These are phyloP conservation scores for Drosophila parthenogenetica DNA, from an alignment of 2,888 invertebrate species.

Conservation along the genomic window DNA sequence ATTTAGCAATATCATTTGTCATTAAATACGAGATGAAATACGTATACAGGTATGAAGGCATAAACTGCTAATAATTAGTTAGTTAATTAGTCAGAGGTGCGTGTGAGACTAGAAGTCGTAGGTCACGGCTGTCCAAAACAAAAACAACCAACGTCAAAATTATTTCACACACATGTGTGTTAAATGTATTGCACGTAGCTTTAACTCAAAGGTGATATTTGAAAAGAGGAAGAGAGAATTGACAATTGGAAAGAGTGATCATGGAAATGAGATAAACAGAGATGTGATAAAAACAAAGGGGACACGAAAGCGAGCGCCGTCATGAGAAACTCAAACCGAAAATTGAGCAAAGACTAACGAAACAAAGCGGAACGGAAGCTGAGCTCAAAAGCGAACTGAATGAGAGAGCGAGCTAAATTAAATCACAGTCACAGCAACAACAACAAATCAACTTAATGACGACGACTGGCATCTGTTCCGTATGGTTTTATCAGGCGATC, in stretches of 20 bases:
- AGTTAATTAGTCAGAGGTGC: slow-evolving; percentile 55
- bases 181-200: neutral
- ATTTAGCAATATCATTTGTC: neutral
- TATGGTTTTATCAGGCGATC: slow-evolving; percentile 31
- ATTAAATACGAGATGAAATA: neutral
- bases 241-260: slow-evolving; percentile 27
- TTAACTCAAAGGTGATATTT: slow-evolving; percentile 26
- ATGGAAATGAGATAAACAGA: slow-evolving; percentile 47
- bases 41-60: neutral
- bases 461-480: slow-evolving; percentile 44
- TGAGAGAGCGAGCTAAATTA: slow-evolving; percentile 56
- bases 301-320: slow-evolving; percentile 19
- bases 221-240: slow-evolving; percentile 12
- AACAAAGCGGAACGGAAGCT: slow-evolving; percentile 65
- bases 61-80: slow-evolving; percentile 23
- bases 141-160: slow-evolving; percentile 8
- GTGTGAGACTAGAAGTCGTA: slow-evolving; percentile 43
- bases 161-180: neutral
- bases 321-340: slow-evolving; percentile 37
- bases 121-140: slow-evolving; percentile 45
- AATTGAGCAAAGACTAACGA: slow-evolving; percentile 36
- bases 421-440: slow-evolving; percentile 48
- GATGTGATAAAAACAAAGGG: slow-evolving; percentile 49
- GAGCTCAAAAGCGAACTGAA: slow-evolving; percentile 57
- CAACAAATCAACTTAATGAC: slow-evolving; percentile 57